phyloP scores from a whole-genome alignment of 1,140 invertebrate species.

The Rhopalosiphum padi region DNA sequence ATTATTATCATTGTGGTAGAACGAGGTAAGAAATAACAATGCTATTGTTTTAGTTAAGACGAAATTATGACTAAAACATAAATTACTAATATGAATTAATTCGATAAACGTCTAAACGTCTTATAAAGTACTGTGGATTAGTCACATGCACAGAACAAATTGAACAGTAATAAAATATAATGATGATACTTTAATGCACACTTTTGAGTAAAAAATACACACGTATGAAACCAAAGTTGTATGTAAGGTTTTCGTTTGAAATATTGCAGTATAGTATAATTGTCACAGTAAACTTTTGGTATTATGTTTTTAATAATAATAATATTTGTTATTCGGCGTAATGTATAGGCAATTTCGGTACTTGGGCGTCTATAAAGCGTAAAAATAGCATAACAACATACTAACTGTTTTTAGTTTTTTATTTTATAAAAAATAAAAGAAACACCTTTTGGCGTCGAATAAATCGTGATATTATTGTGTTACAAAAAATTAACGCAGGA shows the following conservation, averaged over 20 bases:
- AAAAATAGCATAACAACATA: not conserved
- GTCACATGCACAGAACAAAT: not conserved
- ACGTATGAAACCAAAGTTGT: not conserved
- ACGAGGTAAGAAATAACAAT: not conserved
- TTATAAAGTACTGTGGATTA: not conserved
- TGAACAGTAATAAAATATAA: not conserved
- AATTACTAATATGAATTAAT: not conserved
- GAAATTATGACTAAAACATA: not conserved
- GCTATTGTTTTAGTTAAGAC: not conserved
- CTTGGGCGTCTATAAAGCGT: not conserved
- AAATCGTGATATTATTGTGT: no score
- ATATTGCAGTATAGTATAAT: not conserved
- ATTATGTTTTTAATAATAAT: not conserved
- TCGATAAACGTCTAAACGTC: not conserved
- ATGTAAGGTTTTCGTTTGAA: not conserved
- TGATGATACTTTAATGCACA: not conserved
- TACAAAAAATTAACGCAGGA: no score
- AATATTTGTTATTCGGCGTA: not conserved
- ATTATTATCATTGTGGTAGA: not conserved
- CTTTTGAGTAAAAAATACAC: not conserved
- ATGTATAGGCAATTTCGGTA: not conserved
- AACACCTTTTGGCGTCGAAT: no score
- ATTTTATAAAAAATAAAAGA: no score
- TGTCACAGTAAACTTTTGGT: not conserved
- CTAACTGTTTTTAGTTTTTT: not conserved